Conservation (phyloP, 2,113 vertebrate species). For the Amia ocellicauda region DNA sequence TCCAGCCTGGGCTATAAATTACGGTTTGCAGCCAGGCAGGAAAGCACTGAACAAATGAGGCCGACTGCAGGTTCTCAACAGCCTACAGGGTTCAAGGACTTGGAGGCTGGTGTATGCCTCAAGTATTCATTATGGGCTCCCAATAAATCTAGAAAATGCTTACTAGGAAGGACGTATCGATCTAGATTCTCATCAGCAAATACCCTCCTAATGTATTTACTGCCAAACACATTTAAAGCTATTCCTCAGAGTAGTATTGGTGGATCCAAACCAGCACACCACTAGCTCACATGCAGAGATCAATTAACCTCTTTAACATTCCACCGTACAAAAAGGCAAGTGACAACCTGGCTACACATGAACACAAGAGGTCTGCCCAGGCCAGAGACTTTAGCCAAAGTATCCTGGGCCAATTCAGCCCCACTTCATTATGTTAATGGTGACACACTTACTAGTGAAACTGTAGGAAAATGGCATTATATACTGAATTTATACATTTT, state of each 20-base stretch:
- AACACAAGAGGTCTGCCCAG: too few relatives aligned
- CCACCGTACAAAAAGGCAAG: background rate
- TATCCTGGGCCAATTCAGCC: too few relatives aligned
- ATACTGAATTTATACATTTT: too few relatives aligned
- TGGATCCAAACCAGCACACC: constrained; percentile 9
- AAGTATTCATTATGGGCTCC: constrained; percentile 40
- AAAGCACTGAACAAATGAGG: constrained; percentile 24
- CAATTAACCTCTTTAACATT: constrained; percentile 18
- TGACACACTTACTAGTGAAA: too few relatives aligned
- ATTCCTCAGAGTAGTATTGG: constrained; percentile 12
- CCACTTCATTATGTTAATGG: too few relatives aligned
- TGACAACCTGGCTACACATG: background rate
- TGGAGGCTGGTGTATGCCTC: constrained; percentile 22
- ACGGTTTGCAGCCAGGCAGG: constrained; percentile 25
- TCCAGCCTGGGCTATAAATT: constrained; percentile 33
- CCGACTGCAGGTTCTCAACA: constrained; percentile 17
- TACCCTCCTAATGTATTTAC: constrained; percentile 43
- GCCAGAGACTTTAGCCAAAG: too few relatives aligned
- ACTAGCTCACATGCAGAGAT: constrained; percentile 11
- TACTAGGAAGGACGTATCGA: constrained; percentile 45
- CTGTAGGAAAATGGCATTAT: too few relatives aligned
- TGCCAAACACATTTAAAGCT: constrained; percentile 37
- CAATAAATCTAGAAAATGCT: constrained; percentile 50
- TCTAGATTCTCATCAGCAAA: constrained; percentile 45
- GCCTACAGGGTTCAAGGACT: constrained; percentile 46